These are phyloP conservation scores for Mormyrus lacerda DNA, from an alignment of 2,113 vertebrate species.

Conservation along the genomic window DNA sequence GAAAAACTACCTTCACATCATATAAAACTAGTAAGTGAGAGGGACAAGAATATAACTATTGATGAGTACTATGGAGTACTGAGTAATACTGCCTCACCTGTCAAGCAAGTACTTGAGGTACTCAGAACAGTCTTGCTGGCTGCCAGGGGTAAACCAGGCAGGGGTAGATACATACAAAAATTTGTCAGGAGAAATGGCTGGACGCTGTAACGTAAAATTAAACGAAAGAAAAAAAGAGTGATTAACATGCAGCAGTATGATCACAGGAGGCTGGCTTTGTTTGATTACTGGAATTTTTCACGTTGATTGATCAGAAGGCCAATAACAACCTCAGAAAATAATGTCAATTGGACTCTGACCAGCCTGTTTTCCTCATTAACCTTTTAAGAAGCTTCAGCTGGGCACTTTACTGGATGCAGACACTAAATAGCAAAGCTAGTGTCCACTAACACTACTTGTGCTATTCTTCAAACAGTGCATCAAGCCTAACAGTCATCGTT, in stretches of 20 bases:
- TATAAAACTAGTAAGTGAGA: background rate
- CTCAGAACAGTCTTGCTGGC: slow-evolving; percentile 75
- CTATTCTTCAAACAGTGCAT: background rate
- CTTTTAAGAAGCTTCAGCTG: background rate
- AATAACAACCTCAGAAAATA: background rate
- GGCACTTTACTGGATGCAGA: background rate
- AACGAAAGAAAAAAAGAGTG: background rate
- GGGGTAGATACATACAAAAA: slow-evolving; percentile 74
- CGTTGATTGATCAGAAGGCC: background rate
- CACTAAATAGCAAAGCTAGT: background rate
- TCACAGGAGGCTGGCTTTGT: background rate
- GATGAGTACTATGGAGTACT: background rate
- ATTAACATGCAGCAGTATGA: background rate
- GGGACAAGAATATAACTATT: background rate
- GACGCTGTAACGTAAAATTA: slow-evolving; percentile 48
- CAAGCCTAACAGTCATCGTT: background rate
- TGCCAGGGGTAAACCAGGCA: slow-evolving; percentile 69
- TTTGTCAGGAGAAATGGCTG: slow-evolving; percentile 67
- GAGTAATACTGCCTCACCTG: slow-evolving; percentile 48
- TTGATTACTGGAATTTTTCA: background rate
- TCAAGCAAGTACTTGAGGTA: slow-evolving; percentile 74
- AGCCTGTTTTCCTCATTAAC: background rate
- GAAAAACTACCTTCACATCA: background rate
- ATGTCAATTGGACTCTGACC: background rate
- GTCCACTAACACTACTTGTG: background rate